A percentile compares a stretch with the other conserved stretches of the same genome.
phyloP scores from a whole-genome alignment of 2,113 vertebrate genomes.

The Pelvicachromis taeniatus region DNA sequence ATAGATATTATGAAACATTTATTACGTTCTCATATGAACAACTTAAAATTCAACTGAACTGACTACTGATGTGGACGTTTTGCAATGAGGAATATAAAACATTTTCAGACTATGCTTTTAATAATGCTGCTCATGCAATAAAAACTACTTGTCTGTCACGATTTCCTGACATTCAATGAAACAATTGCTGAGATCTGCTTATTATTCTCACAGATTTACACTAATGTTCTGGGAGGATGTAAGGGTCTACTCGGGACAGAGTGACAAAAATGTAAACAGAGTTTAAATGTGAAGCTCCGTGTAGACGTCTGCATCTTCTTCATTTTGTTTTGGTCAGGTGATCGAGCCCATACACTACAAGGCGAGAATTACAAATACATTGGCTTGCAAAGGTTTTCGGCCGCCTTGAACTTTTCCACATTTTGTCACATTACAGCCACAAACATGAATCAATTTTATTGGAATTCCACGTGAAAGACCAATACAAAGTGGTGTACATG shows the following conservation, averaged over 20 bases:
- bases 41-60: not conserved
- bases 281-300: not conserved
- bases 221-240: not conserved
- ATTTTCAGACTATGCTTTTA: not conserved
- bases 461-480: too few species aligned
- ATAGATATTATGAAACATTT: not conserved
- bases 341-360: not conserved
- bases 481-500: too few species aligned
- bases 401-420: too few species aligned
- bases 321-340: not conserved
- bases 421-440: too few species aligned
- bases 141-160: not conserved
- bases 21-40: not conserved
- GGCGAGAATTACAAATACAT: not conserved
- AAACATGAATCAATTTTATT: too few species aligned
- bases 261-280: not conserved
- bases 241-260: not conserved
- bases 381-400: too few species aligned
- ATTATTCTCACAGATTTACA: not conserved
- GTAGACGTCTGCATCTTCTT: not conserved
- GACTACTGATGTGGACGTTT: not conserved
- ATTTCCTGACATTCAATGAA: not conserved
- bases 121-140: not conserved
- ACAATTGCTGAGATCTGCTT: not conserved
- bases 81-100: not conserved